phyloP scores from a whole-genome alignment of 2,113 vertebrate genomes.

The Catharus minimus region DNA sequence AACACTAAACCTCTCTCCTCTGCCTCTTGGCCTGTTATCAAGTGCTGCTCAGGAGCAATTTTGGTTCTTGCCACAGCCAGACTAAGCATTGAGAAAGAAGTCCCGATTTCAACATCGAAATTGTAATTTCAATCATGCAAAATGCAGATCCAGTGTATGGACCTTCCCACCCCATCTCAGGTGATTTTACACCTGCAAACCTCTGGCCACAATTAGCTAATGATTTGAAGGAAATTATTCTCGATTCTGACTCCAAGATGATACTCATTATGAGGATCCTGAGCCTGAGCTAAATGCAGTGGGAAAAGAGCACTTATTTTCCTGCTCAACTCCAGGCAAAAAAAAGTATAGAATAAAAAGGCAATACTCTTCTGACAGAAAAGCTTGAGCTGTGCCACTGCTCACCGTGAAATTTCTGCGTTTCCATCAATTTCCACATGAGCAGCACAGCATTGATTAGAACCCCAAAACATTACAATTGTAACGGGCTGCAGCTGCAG shows the following conservation, averaged over 20 bases:
- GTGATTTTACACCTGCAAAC: neutral
- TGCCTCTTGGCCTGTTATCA: neutral
- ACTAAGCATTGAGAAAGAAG: neutral
- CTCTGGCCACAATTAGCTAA: neutral
- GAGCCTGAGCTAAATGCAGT: neutral
- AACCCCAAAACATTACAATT: neutral
- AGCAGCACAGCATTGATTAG: accelerated
- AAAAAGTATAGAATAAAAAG: neutral
- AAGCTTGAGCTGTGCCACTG: neutral
- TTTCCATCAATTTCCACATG: accelerated
- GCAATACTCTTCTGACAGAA: accelerated
- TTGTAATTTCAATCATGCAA: neutral
- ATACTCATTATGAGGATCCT: neutral
- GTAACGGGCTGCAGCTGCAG: neutral
- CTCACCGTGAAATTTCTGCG: neutral
- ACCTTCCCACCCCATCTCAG: neutral
- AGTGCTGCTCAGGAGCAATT: neutral
- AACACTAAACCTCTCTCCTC: neutral
- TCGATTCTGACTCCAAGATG: neutral
- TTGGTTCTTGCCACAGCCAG: neutral
- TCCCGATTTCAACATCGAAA: neutral
- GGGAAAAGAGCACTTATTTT: neutral
- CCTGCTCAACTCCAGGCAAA: neutral
- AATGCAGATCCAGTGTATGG: neutral
- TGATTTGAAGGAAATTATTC: neutral